These are phyloP conservation scores for Pseudomyrmex flavicornis DNA, from an alignment of 1,140 invertebrate genomes.

Conservation along the genomic window DNA sequence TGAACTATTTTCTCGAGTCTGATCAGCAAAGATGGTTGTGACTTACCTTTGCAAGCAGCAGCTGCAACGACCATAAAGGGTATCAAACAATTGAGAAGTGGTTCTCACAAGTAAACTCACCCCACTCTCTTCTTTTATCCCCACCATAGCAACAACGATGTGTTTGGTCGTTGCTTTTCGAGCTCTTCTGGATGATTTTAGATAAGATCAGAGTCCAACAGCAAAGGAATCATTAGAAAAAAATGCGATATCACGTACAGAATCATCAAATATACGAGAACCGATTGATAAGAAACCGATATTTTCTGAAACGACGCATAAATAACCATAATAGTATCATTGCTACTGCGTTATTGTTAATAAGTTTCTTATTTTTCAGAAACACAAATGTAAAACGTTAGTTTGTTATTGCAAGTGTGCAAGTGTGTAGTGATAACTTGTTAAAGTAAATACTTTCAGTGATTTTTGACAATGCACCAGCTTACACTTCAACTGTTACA, in stretches of 20 bases:
- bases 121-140: conserved; percentile 59
- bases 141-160: conserved; percentile 4
- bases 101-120: conserved; percentile 65
- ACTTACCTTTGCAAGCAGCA: conserved; percentile 37
- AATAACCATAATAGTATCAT: too few species aligned
- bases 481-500: too few species aligned
- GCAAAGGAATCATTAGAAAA: not conserved
- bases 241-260: conserved; percentile 7
- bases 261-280: not conserved
- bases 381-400: too few species aligned
- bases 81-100: conserved; percentile 64
- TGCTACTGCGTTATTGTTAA: too few species aligned
- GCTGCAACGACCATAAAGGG: conserved; percentile 61
- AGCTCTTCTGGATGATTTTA: conserved; percentile 55
- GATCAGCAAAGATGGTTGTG: conserved; percentile 35
- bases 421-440: too few species aligned
- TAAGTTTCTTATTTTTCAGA: too few species aligned
- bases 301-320: too few species aligned
- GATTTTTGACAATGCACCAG: too few species aligned
- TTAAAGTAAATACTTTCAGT: too few species aligned
- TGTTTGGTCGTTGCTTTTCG: conserved; percentile 32
- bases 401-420: too few species aligned
- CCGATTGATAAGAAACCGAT: too few species aligned
- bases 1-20: conserved; percentile 9
- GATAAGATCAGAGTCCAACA: conserved; percentile 21